Conservation (phyloP, 2,113 vertebrate species). For the Rhynchopsitta pachyrhyncha region DNA sequence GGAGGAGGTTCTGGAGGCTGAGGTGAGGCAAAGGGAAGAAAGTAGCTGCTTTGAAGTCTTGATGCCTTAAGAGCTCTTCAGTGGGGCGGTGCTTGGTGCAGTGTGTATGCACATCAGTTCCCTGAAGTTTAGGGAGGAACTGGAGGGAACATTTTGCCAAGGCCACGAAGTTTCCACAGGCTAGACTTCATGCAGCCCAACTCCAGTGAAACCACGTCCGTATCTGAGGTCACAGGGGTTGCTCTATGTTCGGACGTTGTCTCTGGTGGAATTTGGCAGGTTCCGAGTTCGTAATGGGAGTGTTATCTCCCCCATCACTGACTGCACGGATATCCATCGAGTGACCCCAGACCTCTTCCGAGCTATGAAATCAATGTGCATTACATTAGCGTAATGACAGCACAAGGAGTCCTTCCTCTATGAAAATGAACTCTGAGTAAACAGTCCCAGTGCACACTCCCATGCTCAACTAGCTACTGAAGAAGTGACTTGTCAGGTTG, state of each 20-base stretch:
- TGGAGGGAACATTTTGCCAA: constrained; percentile 2
- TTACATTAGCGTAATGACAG: constrained; percentile 7
- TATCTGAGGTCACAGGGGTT: not conserved
- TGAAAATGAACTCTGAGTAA: not conserved
- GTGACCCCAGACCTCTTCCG: not conserved
- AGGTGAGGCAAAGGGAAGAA: not conserved
- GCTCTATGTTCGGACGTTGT: not conserved
- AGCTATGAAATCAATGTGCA: not conserved
- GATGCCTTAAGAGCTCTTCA: not conserved
- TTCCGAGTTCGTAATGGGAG: not conserved
- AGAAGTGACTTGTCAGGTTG: not conserved
- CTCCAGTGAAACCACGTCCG: not conserved
- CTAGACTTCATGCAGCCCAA: not conserved
- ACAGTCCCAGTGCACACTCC: not conserved
- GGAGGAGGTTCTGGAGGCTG: not conserved
- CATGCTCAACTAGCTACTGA: not conserved
- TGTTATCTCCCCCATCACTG: not conserved
- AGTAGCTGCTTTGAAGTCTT: not conserved
- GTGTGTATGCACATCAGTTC: not conserved
- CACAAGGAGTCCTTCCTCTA: not conserved
- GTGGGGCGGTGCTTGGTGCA: not conserved
- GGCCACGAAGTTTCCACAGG: not conserved
- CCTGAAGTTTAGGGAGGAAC: constrained; percentile 19
- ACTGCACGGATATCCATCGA: not conserved
- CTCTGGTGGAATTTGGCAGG: not conserved